These are phyloP conservation scores for Parazoanthus swiftii DNA, from an alignment of 92 coral and sea anemone genomes.

Conservation along the genomic window DNA sequence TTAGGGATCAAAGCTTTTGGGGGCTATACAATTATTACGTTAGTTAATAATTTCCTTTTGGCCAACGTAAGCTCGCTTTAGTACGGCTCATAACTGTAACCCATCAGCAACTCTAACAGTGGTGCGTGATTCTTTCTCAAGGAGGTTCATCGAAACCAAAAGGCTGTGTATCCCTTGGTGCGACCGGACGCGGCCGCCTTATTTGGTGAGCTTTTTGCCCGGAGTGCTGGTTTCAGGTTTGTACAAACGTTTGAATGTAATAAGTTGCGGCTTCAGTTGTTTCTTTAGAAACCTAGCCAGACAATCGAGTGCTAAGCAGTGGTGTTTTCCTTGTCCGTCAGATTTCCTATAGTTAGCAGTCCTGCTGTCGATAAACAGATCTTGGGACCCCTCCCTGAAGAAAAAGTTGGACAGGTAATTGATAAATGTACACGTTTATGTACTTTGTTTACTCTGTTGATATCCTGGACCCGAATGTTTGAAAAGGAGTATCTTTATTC, in stretches of 20 bases:
- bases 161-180: constrained; percentile 45
- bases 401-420: constrained; percentile 29
- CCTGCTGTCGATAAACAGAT: constrained; percentile 11
- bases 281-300: background rate
- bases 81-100: too few species aligned
- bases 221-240: constrained; percentile 73
- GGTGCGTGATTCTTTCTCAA: constrained; percentile 9
- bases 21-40: too few species aligned
- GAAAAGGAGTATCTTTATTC: background rate
- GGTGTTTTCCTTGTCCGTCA: background rate
- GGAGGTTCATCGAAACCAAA: constrained; percentile 72
- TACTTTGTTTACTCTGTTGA: background rate
- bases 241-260: background rate
- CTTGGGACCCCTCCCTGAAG: constrained; percentile 11
- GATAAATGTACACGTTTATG: background rate
- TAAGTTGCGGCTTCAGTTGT: background rate
- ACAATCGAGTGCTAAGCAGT: background rate
- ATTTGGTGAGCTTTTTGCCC: constrained; percentile 68
- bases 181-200: constrained; percentile 67
- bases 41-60: too few species aligned
- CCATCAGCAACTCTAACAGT: too few species aligned
- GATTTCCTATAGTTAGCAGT: constrained; percentile 15
- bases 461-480: background rate
- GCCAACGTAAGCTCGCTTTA: too few species aligned
- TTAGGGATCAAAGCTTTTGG: too few species aligned